phyloP scores from a whole-genome alignment of 2,888 invertebrate genomes.

The Cheilosia vernalis region DNA sequence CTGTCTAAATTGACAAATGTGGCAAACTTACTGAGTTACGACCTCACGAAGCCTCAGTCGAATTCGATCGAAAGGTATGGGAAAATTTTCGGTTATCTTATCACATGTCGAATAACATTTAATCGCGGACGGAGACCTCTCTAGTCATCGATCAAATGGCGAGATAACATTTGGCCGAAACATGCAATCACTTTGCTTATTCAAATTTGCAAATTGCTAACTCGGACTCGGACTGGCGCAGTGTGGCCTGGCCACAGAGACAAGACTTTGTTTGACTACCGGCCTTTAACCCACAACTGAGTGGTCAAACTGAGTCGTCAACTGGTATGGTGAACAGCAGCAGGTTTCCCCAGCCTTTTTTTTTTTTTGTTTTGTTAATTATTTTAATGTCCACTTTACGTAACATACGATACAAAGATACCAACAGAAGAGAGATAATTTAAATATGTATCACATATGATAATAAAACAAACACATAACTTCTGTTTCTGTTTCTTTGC shows the following conservation, averaged over 20 bases:
- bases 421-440: slow-evolving; percentile 22
- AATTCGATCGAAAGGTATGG: slow-evolving; percentile 26
- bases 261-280: slow-evolving; percentile 50
- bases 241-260: background rate
- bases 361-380: slow-evolving; percentile 25
- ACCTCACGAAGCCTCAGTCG: slow-evolving; percentile 50
- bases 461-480: slow-evolving; percentile 27
- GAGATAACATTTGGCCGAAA: slow-evolving; percentile 42
- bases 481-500: slow-evolving; percentile 20
- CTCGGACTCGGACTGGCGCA: background rate
- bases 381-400: slow-evolving; percentile 54
- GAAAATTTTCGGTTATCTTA: slow-evolving; percentile 30
- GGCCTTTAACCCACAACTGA: slow-evolving; percentile 43
- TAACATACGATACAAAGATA: slow-evolving; percentile 48
- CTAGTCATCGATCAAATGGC: slow-evolving; percentile 21
- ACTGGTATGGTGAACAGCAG: slow-evolving; percentile 10
- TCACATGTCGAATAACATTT: slow-evolving; percentile 21
- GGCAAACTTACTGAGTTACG: slow-evolving; percentile 54
- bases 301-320: slow-evolving; percentile 52
- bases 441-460: slow-evolving; percentile 35
- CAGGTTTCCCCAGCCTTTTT: slow-evolving; percentile 27
- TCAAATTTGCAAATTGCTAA: slow-evolving; percentile 38
- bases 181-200: slow-evolving; percentile 47
- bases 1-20: slow-evolving; percentile 69
- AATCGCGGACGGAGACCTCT: slow-evolving; percentile 14